These are phyloP conservation scores for Lamprologus ornatipinnis DNA, from an alignment of 2,113 vertebrate genomes.

Conservation along the genomic window DNA sequence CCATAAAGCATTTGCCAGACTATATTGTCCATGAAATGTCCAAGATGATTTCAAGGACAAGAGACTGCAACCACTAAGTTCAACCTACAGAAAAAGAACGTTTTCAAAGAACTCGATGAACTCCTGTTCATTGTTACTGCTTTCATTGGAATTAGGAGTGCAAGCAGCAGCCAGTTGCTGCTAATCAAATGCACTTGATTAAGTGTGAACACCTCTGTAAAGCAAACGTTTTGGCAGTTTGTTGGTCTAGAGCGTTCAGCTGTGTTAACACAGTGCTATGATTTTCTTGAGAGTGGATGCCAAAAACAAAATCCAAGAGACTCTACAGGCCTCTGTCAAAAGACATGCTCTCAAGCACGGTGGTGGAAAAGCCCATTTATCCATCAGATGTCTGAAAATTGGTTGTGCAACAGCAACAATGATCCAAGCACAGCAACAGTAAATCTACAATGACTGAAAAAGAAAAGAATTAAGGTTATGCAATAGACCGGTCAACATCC, in stretches of 20 bases:
- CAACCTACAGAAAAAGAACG: background rate
- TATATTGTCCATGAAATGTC: background rate
- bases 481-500: background rate
- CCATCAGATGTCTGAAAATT: background rate
- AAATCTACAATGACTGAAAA: background rate
- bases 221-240: background rate
- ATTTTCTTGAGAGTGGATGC: background rate
- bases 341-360: background rate
- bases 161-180: background rate
- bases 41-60: background rate
- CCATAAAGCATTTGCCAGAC: background rate
- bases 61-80: background rate
- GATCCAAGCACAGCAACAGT: background rate
- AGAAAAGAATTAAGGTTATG: background rate
- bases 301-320: background rate
- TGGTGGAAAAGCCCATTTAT: background rate
- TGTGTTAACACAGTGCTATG: background rate
- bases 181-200: background rate
- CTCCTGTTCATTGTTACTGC: background rate
- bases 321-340: background rate
- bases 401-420: background rate
- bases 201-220: background rate
- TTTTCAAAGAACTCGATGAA: background rate
- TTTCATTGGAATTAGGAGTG: background rate
- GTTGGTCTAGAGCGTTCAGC: background rate